Evolutionary conservation across 1,140 invertebrate genomes (phyloP), one percentile per base, ranked within the genome.

Genomic region (Cydia pomonella): DNA sequence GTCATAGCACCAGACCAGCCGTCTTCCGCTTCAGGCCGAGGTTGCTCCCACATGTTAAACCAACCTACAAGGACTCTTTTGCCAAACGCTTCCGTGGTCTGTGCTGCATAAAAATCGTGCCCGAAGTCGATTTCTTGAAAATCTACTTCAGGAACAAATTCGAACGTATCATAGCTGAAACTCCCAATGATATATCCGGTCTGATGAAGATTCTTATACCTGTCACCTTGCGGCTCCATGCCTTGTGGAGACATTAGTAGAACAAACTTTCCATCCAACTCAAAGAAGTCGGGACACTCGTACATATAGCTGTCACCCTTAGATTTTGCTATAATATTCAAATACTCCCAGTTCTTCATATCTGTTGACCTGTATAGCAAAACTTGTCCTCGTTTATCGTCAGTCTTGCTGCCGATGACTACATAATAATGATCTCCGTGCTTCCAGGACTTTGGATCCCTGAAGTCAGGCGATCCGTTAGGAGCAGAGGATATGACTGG

Each of bases 401-500:
- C 29, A 18, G 88, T 92, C 80, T 89, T 89, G 73, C 87, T 92
- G 27, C 92, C 93, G 33, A 93, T 79, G 10, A 93, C 78, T 21
- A 90, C 89, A 75, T 91, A 93, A 79, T 84, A 93, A 63, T 88
- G 53, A 16, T 91, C 85, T n/a, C 83, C 88, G 71, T 89, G 78
- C 53, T 83, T 87, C 92, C 92, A 93, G 0, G 83, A 86, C 80
- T 93, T 93, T 9, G 93, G 93, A 74, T 93, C 93, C n/a, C 93
- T 80, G 74, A 93, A 93, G 73, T 93, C 91, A 18, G 88, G 82
- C 0, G 86, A 86, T 23, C 79, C 79, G 38, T 90, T 87, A 1
- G 88, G 87, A 12, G 87, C 75, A n/a, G 27, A 33, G 1, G 82
- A 59, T n/a, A 93, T 73, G 9, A 93, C 88, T 9, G 91, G 90